Evolutionary conservation across 2,113 vertebrate species (phyloP).

Genomic region (Forbesichthys agassizii): DNA sequence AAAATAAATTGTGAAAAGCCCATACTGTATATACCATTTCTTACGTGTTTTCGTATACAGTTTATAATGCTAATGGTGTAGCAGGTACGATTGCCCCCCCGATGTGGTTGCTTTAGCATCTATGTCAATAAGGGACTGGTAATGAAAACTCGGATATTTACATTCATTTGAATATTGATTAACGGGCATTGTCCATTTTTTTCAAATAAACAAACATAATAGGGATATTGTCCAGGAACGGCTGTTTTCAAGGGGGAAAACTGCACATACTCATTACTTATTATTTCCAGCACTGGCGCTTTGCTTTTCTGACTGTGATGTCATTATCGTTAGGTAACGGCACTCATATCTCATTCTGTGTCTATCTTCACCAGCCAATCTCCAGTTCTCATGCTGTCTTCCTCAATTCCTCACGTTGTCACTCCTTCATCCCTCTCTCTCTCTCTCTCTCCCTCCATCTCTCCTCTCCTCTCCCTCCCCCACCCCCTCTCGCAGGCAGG

Average conservation of each 20-base stretch:
- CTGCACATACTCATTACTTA: no score
- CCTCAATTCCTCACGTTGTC: constrained; percentile 36
- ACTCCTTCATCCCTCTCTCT: constrained; percentile 5
- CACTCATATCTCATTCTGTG: constrained; percentile 1
- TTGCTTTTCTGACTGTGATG: neutral
- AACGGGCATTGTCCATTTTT: no score
- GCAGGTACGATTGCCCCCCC: no score
- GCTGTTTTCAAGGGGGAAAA: no score
- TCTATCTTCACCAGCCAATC: constrained; percentile 27
- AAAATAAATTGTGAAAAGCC: neutral
- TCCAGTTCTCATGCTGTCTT: constrained; percentile 28
- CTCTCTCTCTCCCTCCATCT: constrained; percentile 24
- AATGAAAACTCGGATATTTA: no score
- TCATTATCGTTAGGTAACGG: constrained; percentile 9
- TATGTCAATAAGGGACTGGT: no score
- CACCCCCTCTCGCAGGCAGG: constrained; percentile 51
- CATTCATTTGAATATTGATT: no score
- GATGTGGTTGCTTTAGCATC: no score
- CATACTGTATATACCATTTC: neutral
- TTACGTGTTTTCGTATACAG: neutral
- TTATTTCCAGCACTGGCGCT: neutral
- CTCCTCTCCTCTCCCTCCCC: neutral
- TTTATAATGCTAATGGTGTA: no score
- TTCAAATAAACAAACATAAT: no score
- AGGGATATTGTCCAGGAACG: no score